Evolutionary conservation across 2,888 invertebrate genomes (phyloP), one percentile per base, ranked within the genome.

Genomic region (Adelphocoris suturalis): DNA sequence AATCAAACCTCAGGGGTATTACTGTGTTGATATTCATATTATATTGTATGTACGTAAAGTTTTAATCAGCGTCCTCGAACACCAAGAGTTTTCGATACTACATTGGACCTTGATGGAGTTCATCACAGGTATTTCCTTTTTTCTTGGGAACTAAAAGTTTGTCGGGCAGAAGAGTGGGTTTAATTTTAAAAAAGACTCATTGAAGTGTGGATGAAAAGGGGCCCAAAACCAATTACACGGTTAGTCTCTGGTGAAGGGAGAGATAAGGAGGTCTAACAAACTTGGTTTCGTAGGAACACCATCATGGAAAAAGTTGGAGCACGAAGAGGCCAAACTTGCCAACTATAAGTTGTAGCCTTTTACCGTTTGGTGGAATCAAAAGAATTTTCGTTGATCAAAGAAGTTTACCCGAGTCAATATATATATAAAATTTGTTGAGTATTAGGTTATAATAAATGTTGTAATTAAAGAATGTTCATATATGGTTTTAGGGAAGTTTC

Each of bases 171-270:
- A 78, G 47, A 46, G 37, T 78, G 46, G 28, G 37, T 78, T 78
- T 78, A 47, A 46, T 78, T 9, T 19, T 78, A 47, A 47, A 78
- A 78, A 78, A 78, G 78, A 78, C n/a, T 19, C 46, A 47, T 78
- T 37, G 78, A 78, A 78, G 78, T 78, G 78, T 47, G 78, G 78
- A 46, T 46, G 78, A 78, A 78, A 78, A 19, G 28, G 28, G 78
- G 27, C 76, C 46, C 78, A 46, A 78, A 78, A 78, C 47, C 78
- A 78, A 78, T 78, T 78, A 78, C 78, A 78, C 78, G 78, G 78
- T 47, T 47, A 78, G 68, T 68, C 78, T 78, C 78, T 78, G 78
- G 78, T 11, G 47, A 46, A 78, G 78, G 16, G 46, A 78, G 11
- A 78, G 78, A 78, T 47, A 78, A 78, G 47, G 37, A 78, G 16